Evolutionary conservation across 2,113 vertebrate species (phyloP), one percentile per base, ranked within the genome.

Genomic region (Pedionomus torquatus): DNA sequence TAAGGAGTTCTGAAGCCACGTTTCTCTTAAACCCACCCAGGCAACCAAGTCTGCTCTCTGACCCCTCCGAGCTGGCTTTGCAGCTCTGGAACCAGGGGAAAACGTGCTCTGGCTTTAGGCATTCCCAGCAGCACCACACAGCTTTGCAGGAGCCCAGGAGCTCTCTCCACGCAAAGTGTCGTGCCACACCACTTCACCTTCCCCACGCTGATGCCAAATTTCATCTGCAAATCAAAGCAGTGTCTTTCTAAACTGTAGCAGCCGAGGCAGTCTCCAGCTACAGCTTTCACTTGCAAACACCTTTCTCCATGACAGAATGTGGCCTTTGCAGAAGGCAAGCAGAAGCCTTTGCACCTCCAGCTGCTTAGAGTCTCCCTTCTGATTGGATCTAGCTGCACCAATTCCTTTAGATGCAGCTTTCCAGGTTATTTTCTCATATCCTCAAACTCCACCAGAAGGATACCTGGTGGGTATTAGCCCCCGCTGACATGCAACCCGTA

Each of bases 161-260:
- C 79, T 0, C n/a, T 0, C 41, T 48, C 70, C 21, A 2, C 2
- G 7, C 33, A 10, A 37, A 9, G 10, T 11, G 5, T 2, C 33
- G 31, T 5, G 16, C 28, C 76, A 51, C 31, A 26, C 1, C 24
- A 5, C 66, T 37, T 10, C 0, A 39, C 74, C 28, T 37, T 15
- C 37, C 58, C 58, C 44, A 21, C 18, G 1, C 31, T 10, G 23
- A 77, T 3, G 2, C 0, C 46, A 68, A 35, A 63, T 55, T 17
- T 30, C 55, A 20, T 11, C 13, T 1, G 11, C 54, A 86, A 63
- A 81, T 23, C 86, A 20, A 74, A 74, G 55, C 0, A 26, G 8
- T 2, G 2, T 4, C 63, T 41, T 60, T 48, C n/a, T 52, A 7
- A 76, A 65, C 23, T 23, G 17, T 9, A 41, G 15, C 33, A 87